Evolutionary conservation across 2,888 invertebrate species (phyloP), one percentile per base, ranked within the genome.

Genomic region (Toxonevra muliebris): DNA sequence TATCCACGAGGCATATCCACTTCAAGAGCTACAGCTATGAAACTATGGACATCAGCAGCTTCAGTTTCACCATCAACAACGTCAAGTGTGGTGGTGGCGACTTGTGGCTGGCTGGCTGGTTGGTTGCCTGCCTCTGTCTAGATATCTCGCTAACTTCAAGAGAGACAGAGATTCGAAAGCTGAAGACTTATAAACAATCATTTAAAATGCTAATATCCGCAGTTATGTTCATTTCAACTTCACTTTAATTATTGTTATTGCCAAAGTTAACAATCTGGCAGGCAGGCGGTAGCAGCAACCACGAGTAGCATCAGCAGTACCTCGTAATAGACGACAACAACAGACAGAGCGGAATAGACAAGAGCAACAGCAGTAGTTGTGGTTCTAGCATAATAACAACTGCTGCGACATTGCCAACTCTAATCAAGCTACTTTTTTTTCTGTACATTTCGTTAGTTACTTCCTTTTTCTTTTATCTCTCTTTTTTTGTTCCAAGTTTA

Each of bases 221-320:
- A 75, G 79, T 80, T 80, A 79, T 79, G 80, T 79, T 77, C 78
- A 77, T 81, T 81, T 76, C 79, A 79, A 79, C 78, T 80, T 75
- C 78, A 78, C 79, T 80, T 80, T 81, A 81, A 81, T 81, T 81
- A 81, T 81, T 80, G 80, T 81, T 81, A 81, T 81, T 79, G 80
- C 78, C 79, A 76, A 80, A 81, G 80, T 79, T 80, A 81, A 81
- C 79, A 80, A 80, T 79, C 79, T 78, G 75, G 75, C 70, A 61
- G 69, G 30, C 30, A 30, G 30, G 30, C 30, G 30, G 30, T 71
- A 70, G 70, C 45, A 52, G 71, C 75, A 77, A 73, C 13, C 9
- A 13, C 13, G 17, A 62, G 53, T 40, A 13, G 50, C 50, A n/a
- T n/a, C 5, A 11, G 20, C 8, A 15, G 13, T n/a, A 48, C 4